Conservation (phyloP, 2,113 vertebrate species). For the Elachura formosa region DNA sequence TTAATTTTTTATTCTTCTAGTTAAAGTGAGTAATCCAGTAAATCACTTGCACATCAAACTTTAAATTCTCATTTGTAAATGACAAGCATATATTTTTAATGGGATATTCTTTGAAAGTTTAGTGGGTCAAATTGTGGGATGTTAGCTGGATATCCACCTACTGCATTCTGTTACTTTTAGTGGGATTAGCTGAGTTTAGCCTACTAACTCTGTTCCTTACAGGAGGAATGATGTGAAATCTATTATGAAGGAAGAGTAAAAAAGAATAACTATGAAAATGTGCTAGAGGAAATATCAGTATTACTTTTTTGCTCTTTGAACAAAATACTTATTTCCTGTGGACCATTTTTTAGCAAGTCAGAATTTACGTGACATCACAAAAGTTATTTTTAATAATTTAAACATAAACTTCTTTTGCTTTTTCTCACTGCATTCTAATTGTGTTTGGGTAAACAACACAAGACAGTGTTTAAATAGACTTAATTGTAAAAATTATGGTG, state of each 20-base stretch:
- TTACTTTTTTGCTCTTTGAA: background rate
- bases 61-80: background rate
- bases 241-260: background rate
- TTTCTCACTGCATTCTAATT: background rate
- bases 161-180: background rate
- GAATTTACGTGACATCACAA: background rate
- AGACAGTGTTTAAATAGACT: background rate
- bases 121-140: background rate
- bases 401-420: background rate
- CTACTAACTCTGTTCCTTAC: background rate
- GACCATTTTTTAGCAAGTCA: background rate
- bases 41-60: background rate
- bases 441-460: background rate
- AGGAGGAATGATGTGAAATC: background rate
- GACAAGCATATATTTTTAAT: background rate
- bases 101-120: background rate
- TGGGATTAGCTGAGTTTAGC: background rate
- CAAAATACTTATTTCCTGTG: background rate
- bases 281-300: background rate
- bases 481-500: background rate
- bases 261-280: background rate
- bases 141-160: background rate
- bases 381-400: background rate
- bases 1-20: slow-evolving; percentile 8
- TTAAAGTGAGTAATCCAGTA: background rate